These are phyloP conservation scores for Neoarius graeffei DNA, from an alignment of 2,113 vertebrate genomes.

Conservation along the genomic window DNA sequence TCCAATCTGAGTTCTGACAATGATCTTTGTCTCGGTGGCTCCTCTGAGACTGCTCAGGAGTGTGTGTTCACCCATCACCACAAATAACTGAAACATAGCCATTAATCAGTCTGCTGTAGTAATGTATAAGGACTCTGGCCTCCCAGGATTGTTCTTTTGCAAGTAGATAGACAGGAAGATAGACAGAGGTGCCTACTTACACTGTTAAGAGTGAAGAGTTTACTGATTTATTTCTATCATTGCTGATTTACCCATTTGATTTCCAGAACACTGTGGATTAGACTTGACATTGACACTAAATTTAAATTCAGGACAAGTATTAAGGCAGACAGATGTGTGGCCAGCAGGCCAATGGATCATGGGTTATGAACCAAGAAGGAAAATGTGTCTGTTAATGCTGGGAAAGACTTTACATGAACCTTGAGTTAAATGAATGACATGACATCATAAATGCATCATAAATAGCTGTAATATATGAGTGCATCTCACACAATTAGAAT, in stretches of 20 bases:
- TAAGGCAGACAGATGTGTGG: neutral
- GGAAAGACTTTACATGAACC: neutral
- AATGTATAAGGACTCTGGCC: conserved; percentile 34
- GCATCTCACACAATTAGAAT: too few species aligned
- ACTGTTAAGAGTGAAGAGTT: neutral
- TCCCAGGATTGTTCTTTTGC: conserved; percentile 15
- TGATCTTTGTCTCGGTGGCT: conserved; percentile 28
- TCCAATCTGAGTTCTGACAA: conserved; percentile 21
- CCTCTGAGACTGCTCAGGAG: conserved; percentile 27
- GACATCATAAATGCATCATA: neutral
- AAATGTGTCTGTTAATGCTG: neutral
- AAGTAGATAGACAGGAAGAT: conserved; percentile 31
- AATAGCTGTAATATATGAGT: neutral
- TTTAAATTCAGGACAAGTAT: neutral
- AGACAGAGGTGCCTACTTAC: conserved; percentile 9
- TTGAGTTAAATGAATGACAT: neutral
- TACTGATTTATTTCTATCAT: neutral
- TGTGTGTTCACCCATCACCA: conserved; percentile 46
- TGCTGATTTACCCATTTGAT: neutral
- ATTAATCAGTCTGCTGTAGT: conserved; percentile 41
- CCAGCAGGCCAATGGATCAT: neutral
- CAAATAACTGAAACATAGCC: conserved; percentile 53
- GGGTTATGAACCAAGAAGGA: neutral
- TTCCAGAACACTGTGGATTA: neutral
- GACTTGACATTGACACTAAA: neutral